These are phyloP conservation scores for Tauraco hartlaubi DNA, from an alignment of 2,797 vertebrate genomes.

Conservation along the genomic window DNA sequence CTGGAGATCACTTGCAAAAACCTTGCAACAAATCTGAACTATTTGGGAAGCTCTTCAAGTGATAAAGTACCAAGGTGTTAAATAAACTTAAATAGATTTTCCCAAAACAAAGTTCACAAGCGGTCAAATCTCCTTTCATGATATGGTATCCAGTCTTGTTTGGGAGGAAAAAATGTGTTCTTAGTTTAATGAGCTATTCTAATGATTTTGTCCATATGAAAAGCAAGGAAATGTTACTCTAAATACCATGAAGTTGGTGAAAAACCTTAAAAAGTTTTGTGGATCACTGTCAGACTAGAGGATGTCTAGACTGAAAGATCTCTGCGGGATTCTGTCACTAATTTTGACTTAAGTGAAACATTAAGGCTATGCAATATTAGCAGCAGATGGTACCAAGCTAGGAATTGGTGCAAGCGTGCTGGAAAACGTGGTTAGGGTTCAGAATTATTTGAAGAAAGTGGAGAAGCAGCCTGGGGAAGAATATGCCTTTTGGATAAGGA, in stretches of 20 bases:
- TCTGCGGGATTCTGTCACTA: slow-evolving; percentile 37
- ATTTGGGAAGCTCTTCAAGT: background rate
- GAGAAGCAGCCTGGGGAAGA: background rate
- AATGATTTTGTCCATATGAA: background rate
- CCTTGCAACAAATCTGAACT: background rate
- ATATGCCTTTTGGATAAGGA: background rate
- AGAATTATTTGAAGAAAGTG: background rate
- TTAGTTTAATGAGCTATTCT: background rate
- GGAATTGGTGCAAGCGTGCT: background rate
- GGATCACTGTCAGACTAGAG: slow-evolving; percentile 8
- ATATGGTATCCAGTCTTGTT: background rate
- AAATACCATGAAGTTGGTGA: background rate
- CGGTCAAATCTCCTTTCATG: background rate
- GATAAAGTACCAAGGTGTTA: background rate
- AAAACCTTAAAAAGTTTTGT: background rate
- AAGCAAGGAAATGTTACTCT: background rate
- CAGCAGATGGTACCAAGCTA: slow-evolving; percentile 22
- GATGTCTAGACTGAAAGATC: background rate
- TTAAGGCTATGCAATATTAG: background rate
- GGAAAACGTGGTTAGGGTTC: background rate
- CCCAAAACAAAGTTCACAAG: background rate
- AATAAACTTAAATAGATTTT: background rate
- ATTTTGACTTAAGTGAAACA: background rate
- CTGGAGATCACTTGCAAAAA: background rate
- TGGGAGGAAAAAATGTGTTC: background rate